These are phyloP conservation scores for Panurus biarmicus DNA, from an alignment of 2,113 vertebrate genomes.

Conservation along the genomic window DNA sequence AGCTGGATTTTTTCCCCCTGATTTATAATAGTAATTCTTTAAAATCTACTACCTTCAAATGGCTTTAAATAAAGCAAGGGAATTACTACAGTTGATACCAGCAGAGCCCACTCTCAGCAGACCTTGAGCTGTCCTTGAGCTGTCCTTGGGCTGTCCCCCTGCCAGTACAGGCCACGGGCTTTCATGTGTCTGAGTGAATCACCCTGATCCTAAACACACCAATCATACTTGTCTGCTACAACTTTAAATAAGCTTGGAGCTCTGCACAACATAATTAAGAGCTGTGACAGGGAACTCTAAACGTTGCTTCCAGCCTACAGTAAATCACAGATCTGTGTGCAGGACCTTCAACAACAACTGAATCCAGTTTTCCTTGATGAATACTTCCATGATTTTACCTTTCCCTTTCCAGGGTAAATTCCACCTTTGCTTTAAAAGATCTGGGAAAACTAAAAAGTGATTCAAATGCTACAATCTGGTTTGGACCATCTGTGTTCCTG, in stretches of 20 bases:
- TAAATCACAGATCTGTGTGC: neutral
- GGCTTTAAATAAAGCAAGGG: neutral
- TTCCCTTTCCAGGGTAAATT: neutral
- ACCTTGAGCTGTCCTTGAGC: neutral
- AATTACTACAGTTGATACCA: neutral
- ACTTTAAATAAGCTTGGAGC: neutral
- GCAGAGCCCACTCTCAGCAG: neutral
- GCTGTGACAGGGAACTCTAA: neutral
- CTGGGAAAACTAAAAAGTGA: neutral
- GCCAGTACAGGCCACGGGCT: neutral
- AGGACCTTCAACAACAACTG: neutral
- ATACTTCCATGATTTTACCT: neutral
- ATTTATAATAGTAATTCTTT: neutral
- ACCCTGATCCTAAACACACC: neutral
- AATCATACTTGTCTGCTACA: neutral
- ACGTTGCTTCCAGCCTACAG: neutral
- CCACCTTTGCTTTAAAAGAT: neutral
- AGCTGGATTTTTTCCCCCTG: neutral
- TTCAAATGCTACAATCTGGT: neutral
- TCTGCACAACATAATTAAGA: conserved; percentile 15
- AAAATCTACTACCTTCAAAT: neutral
- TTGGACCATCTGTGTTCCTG: neutral
- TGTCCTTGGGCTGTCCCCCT: neutral
- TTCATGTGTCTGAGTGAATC: neutral
- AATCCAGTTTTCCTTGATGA: neutral